Evolutionary conservation across 1,140 invertebrate genomes (phyloP).

Genomic region (Plectrocnemia conspersa): DNA sequence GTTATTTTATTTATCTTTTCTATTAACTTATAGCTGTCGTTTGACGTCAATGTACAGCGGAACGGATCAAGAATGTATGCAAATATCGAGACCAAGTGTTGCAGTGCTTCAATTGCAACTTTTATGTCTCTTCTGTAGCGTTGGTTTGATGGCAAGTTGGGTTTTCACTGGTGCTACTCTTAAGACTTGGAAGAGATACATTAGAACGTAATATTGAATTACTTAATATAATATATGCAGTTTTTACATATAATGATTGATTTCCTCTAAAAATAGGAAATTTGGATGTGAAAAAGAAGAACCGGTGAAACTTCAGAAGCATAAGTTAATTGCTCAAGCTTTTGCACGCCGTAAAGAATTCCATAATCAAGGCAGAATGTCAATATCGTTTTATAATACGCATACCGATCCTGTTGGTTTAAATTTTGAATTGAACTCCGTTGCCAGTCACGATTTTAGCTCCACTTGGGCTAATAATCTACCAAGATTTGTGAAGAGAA

Average conservation of each 20-base stretch:
- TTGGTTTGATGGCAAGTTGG: constrained; percentile 88
- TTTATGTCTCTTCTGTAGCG: constrained; percentile 74
- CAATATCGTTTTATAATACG: constrained; percentile 78
- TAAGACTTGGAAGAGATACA: constrained; percentile 77
- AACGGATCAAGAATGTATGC: constrained; percentile 54
- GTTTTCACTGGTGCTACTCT: constrained; percentile 82
- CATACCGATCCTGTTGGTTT: constrained; percentile 87
- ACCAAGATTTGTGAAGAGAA: constrained; percentile 75
- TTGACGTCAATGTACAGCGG: constrained; percentile 45
- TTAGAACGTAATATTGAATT: constrained; percentile 61
- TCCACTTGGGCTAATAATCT: constrained; percentile 86
- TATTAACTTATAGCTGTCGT: constrained; percentile 50
- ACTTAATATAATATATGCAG: not conserved
- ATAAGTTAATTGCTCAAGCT: constrained; percentile 85
- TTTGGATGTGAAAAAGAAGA: constrained; percentile 67
- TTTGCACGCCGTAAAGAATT: constrained; percentile 84
- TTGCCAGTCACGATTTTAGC: constrained; percentile 67
- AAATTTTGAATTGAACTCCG: constrained; percentile 77
- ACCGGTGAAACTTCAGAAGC: constrained; percentile 70
- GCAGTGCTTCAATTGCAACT: constrained; percentile 77
- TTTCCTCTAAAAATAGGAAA: constrained; percentile 46
- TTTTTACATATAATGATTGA: not conserved
- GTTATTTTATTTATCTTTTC: not conserved
- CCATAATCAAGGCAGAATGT: constrained; percentile 74
- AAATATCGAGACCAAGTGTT: constrained; percentile 69